Percentiles rank a stretch among this genome's conserved stretches.
Conservation (phyloP, 2,888 invertebrate genomes). For the Perithous albicinctus region DNA sequence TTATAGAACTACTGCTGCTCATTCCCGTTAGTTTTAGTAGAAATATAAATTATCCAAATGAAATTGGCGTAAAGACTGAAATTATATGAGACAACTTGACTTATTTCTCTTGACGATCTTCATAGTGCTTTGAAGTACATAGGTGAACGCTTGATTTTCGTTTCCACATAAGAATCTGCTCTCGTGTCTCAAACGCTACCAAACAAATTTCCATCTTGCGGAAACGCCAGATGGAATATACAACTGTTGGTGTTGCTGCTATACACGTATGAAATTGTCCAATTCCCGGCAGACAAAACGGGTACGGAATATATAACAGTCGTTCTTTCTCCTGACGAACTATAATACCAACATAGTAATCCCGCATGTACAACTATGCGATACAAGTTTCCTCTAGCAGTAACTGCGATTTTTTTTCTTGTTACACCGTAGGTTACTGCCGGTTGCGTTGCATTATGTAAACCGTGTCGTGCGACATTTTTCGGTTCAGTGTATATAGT, state of each 20-base stretch:
- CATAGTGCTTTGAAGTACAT: background rate
- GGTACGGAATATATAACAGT: constrained; percentile 23
- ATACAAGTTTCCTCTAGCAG: constrained; percentile 4
- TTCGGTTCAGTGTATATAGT: constrained; percentile 16
- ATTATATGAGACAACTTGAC: background rate
- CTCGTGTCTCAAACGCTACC: background rate
- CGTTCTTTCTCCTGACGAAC: constrained; percentile 10
- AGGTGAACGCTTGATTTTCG: background rate
- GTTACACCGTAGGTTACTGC: constrained; percentile 20
- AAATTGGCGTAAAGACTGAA: too few species aligned
- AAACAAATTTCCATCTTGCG: constrained; percentile 1
- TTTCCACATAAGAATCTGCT: background rate
- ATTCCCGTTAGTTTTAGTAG: too few species aligned
- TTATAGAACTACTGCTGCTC: background rate
- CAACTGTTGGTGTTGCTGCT: background rate
- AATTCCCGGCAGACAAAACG: constrained; percentile 26
- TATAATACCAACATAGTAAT: too few species aligned
- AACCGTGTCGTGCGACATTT: constrained; percentile 74
- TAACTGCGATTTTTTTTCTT: background rate
- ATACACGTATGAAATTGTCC: constrained; percentile 7
- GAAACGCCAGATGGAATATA: constrained; percentile 16
- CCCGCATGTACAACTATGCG: background rate
- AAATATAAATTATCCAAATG: too few species aligned
- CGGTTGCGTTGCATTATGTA: constrained; percentile 70
- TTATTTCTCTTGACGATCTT: background rate